phyloP scores from a whole-genome alignment of 2,888 invertebrate genomes.

The Dryobota labecula region DNA sequence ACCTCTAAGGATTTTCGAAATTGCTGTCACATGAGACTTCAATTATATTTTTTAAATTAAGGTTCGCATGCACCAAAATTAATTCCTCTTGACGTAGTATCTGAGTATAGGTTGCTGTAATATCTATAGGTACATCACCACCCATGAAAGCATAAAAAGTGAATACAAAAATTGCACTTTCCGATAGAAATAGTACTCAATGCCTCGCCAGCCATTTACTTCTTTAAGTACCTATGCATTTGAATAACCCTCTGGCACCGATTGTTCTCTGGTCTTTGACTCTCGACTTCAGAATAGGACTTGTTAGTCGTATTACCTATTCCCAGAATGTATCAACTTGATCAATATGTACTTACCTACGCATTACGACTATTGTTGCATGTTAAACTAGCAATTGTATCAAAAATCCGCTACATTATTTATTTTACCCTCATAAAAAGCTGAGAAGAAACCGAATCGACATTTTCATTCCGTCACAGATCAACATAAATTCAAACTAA shows the following conservation, averaged over 20 bases:
- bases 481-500: constrained; percentile 51
- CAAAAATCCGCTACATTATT: constrained; percentile 15
- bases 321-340: neutral
- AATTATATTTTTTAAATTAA: neutral
- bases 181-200: neutral
- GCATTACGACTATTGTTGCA: neutral
- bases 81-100: too few species aligned
- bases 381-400: neutral
- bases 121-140: neutral
- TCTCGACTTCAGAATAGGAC: neutral
- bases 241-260: neutral
- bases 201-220: neutral
- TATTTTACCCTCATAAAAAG: constrained; percentile 25
- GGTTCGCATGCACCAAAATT: neutral
- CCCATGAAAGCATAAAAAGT: neutral
- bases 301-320: neutral
- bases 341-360: neutral
- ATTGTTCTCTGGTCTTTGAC: neutral
- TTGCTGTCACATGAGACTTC: neutral
- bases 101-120: neutral
- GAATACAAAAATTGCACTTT: neutral
- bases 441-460: neutral
- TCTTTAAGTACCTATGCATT: neutral
- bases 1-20: neutral
- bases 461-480: constrained; percentile 43